phyloP scores from a whole-genome alignment of 2,113 vertebrate species.

The Platysteira castanea region DNA sequence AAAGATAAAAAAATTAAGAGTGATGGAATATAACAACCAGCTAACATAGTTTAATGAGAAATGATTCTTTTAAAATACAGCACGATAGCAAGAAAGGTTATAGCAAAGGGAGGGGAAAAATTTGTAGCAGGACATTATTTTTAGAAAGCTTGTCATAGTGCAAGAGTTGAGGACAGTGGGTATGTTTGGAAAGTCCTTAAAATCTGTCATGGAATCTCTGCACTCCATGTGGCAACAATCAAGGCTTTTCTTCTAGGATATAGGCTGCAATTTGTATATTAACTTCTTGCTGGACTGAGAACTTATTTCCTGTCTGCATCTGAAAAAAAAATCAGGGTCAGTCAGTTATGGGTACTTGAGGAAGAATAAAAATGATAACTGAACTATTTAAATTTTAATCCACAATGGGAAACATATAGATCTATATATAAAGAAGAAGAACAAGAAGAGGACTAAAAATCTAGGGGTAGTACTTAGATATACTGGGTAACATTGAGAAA shows the following conservation, averaged over 20 bases:
- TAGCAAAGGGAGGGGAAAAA: not conserved
- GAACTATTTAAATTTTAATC: not conserved
- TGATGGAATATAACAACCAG: not conserved
- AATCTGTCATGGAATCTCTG: not conserved
- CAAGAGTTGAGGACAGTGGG: not conserved
- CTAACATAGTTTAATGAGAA: not conserved
- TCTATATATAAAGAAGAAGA: not conserved
- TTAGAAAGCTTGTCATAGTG: not conserved
- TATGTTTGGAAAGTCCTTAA: not conserved
- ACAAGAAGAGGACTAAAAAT: not conserved
- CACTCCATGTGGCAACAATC: not conserved
- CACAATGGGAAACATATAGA: not conserved
- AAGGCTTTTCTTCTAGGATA: not conserved
- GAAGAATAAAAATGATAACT: not conserved
- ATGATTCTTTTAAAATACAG: not conserved
- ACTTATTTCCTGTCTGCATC: not conserved
- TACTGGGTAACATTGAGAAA: not conserved
- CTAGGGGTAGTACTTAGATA: not conserved
- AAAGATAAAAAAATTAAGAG: not conserved
- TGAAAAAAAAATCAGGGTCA: not conserved
- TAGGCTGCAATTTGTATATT: not conserved
- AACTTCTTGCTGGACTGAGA: not conserved
- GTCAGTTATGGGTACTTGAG: not conserved
- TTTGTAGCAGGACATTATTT: not conserved
- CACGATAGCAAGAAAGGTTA: not conserved